These are phyloP conservation scores for Actinernus sp. DNA, from an alignment of 92 coral and sea anemone species.

Conservation along the genomic window DNA sequence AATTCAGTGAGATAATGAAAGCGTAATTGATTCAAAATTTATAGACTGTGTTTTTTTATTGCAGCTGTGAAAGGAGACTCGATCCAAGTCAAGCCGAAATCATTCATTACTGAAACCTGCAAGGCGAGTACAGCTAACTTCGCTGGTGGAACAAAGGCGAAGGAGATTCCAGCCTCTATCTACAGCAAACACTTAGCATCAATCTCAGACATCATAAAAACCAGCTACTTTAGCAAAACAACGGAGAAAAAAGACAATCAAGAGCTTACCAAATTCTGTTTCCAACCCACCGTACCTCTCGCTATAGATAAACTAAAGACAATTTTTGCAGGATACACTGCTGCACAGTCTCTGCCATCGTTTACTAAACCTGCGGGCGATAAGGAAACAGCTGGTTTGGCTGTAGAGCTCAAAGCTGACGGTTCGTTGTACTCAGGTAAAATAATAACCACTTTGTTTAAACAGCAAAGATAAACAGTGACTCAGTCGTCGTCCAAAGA, in stretches of 20 bases:
- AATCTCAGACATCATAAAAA: slow-evolving; percentile 28
- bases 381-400: slow-evolving; percentile 34
- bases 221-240: slow-evolving; percentile 53
- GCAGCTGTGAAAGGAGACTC: slow-evolving; percentile 37
- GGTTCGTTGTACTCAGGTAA: slow-evolving; percentile 49
- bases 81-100: slow-evolving; percentile 29
- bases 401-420: slow-evolving; percentile 42
- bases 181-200: slow-evolving; percentile 18
- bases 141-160: slow-evolving; percentile 29
- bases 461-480: no score
- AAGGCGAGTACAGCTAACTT: slow-evolving; percentile 36
- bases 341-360: slow-evolving; percentile 42
- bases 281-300: slow-evolving; percentile 36
- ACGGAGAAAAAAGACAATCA: slow-evolving; percentile 12
- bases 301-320: slow-evolving; percentile 16
- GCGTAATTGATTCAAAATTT: no score
- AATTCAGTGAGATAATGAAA: no score
- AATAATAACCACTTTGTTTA: no score
- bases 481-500: no score
- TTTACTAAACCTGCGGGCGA: slow-evolving; percentile 37
- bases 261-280: slow-evolving; percentile 54
- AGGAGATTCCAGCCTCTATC: slow-evolving; percentile 38
- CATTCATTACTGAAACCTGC: slow-evolving; percentile 23
- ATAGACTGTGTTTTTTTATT: no score
- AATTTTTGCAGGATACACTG: slow-evolving; percentile 26